Percentiles rank a stretch among this genome's conserved stretches.
These are phyloP conservation scores for Metaphire vulgaris DNA, from an alignment of 1,140 invertebrate genomes.

Conservation along the genomic window DNA sequence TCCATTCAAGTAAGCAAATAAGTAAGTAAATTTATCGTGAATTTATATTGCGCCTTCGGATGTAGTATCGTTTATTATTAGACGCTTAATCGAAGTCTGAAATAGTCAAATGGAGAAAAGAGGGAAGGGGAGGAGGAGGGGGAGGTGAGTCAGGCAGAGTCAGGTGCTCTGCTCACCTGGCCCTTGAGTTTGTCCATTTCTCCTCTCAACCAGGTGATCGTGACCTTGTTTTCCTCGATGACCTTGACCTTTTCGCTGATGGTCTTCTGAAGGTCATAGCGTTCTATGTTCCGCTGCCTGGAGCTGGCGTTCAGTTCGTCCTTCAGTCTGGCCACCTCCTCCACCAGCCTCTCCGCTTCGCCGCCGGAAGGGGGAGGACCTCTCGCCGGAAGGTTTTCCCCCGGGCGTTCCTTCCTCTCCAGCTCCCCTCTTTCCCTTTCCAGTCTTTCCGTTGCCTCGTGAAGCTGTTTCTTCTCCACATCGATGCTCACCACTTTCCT, in stretches of 20 bases:
- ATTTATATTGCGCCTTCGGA: too few species aligned
- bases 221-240: slow-evolving; percentile 27
- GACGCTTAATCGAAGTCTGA: too few species aligned
- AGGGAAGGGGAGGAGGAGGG: too few species aligned
- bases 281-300: slow-evolving; percentile 17
- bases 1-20: too few species aligned
- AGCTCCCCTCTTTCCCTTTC: neutral
- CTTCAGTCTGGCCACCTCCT: slow-evolving; percentile 20
- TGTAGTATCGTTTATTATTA: too few species aligned
- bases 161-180: slow-evolving; percentile 1
- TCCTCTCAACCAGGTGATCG: slow-evolving; percentile 13
- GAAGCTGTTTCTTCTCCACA: neutral
- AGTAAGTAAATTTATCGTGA: too few species aligned
- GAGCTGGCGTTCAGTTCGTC: slow-evolving; percentile 10
- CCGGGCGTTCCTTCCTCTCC: neutral
- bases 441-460: slow-evolving; percentile 16
- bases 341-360: neutral
- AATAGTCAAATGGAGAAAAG: too few species aligned
- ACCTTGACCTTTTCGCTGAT: slow-evolving; percentile 28
- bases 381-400: neutral
- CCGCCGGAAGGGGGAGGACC: neutral
- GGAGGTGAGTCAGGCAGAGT: too few species aligned
- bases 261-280: slow-evolving; percentile 27
- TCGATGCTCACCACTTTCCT: neutral
- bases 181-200: slow-evolving; percentile 27